These are phyloP conservation scores for Myodes glareolus DNA, from an alignment of 2,113 vertebrate genomes.

Conservation along the genomic window DNA sequence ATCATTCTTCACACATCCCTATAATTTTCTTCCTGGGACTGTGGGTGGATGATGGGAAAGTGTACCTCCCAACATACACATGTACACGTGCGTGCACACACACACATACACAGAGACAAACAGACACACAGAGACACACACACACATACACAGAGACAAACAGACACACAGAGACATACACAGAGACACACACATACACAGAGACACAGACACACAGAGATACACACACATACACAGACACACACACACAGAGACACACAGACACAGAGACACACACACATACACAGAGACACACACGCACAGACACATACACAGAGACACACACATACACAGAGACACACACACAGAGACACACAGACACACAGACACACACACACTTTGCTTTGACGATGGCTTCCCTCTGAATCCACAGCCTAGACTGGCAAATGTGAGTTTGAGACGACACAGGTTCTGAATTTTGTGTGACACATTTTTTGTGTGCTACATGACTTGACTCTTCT, in stretches of 20 bases:
- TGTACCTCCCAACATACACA: background rate
- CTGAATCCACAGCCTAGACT: background rate
- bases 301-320: background rate
- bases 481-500: background rate
- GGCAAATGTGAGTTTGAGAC: background rate
- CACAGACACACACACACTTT: background rate
- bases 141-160: no score
- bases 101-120: background rate
- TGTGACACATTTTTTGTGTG: background rate
- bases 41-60: background rate
- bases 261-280: background rate
- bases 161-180: background rate
- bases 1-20: background rate
- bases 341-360: background rate
- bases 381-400: background rate
- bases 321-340: background rate
- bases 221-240: no score
- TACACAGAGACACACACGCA: background rate
- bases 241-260: no score
- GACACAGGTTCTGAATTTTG: background rate
- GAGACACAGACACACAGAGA: no score
- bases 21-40: background rate
- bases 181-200: background rate
- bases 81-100: background rate
- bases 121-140: background rate